phyloP scores from a whole-genome alignment of 1,140 invertebrate genomes.

The Diplogasteroides magnus region DNA sequence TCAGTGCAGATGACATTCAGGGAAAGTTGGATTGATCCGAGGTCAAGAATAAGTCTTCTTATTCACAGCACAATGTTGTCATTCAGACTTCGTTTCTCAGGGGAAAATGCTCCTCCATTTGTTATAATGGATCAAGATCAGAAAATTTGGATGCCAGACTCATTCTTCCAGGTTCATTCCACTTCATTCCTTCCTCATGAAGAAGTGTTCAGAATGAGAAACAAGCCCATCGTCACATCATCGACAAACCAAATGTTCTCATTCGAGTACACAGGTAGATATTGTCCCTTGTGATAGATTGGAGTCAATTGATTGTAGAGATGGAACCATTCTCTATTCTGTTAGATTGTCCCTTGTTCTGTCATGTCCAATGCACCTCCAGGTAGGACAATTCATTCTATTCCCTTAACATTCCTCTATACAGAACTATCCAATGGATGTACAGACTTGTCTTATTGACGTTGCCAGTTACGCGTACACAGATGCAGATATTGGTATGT shows the following conservation, averaged over 20 bases:
- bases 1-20: constrained; percentile 78
- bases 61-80: background rate
- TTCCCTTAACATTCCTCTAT: constrained; percentile 79
- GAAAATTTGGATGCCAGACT: constrained; percentile 55
- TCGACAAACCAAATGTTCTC: constrained; percentile 67
- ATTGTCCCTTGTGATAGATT: background rate
- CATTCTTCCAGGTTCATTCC: constrained; percentile 50
- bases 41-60: constrained; percentile 61
- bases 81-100: constrained; percentile 6
- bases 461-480: constrained; percentile 67
- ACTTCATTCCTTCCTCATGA: background rate
- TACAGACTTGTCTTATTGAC: constrained; percentile 81
- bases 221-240: constrained; percentile 91
- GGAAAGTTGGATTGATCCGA: constrained; percentile 88
- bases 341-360: constrained; percentile 72
- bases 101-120: constrained; percentile 47
- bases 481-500: constrained; percentile 43
- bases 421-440: constrained; percentile 86
- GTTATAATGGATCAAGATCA: constrained; percentile 50
- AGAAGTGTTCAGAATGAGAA: constrained; percentile 89
- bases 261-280: constrained; percentile 83
- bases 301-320: too few relatives aligned
- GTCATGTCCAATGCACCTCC: constrained; percentile 76
- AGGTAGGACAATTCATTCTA: constrained; percentile 66
- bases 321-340: constrained; percentile 83